Base-by-base conservation (phyloP, 2,888 invertebrate genomes). In the Harpagoxenus sublaevis region DNA sequence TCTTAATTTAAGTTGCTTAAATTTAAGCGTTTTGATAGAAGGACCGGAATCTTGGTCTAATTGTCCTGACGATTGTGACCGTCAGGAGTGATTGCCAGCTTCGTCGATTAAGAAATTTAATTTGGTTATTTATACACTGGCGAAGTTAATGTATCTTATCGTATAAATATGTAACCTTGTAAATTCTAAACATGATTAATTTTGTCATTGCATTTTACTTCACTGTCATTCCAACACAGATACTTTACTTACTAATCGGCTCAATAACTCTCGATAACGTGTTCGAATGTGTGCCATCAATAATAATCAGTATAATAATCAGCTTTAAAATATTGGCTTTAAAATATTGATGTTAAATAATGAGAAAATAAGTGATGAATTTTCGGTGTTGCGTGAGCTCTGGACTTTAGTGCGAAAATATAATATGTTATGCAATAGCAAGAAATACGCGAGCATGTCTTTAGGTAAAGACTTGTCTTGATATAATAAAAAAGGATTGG, bases 281-380 rank as follows among this genome's bases (percentile, higher is more conserved):
- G 8, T 65, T 65, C 3, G 42, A 65, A 1, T 65, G 65, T 65
- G 10, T 65, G 42, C 42, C 65, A 8, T 2, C 65, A 5, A 23
- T 23, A 23, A 1, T n/a, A 0, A 35, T 65, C 65, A 42, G 42
- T 2, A 23, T 42, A 65, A 2, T 23, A 23, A 12, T 39, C 42
- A 65, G 65, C 23, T 23, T 10, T 23, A 65, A 65, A 42, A 12
- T 65, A 23, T 6, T 42, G 8, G 0, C n/a, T n/a, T n/a, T n/a
- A n/a, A n/a, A n/a, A n/a, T n/a, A n/a, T n/a, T 65, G 1, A 65
- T 65, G 42, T 65, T 65, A 45, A 65, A 65, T 23, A 15, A 15
- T 0, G 23, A 65, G 0, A 65, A 65, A 65, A 23, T 65, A 45
- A 65, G 65, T 65, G 12, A 65, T 10, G 5, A 65, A 35, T 65